Evolutionary conservation across 2,797 vertebrate species (phyloP).

Genomic region (Aldrovandia affinis): DNA sequence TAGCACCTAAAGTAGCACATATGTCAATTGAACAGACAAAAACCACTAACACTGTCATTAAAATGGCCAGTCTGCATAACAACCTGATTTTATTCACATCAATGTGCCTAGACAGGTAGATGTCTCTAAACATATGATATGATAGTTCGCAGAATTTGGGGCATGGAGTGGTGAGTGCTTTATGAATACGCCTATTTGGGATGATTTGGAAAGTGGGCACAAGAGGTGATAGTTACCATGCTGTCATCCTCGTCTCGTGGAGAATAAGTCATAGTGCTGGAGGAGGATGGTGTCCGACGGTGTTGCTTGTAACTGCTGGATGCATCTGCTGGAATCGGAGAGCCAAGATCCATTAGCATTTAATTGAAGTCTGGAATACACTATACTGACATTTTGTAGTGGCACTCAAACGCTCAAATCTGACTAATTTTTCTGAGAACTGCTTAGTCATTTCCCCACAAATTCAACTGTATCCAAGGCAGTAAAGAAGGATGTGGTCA

Average conservation of each 20-base stretch:
- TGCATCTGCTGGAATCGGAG: constrained; percentile 76
- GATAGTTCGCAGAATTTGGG: not conserved
- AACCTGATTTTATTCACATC: not conserved
- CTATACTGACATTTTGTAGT: not conserved
- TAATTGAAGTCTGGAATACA: not conserved
- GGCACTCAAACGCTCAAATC: not conserved
- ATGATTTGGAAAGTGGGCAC: not conserved
- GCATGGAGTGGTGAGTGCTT: not conserved
- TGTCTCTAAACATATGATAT: not conserved
- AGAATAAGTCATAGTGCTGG: constrained; percentile 92
- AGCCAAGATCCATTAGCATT: constrained; percentile 12
- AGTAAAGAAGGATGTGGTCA: not conserved
- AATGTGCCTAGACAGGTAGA: not conserved
- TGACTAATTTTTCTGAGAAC: not conserved
- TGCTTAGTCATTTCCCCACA: not conserved
- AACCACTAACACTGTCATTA: not conserved
- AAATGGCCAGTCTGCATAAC: not conserved
- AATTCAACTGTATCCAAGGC: too few species aligned
- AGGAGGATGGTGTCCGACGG: constrained; percentile 92
- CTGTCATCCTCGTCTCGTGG: constrained; percentile 91
- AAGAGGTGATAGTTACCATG: constrained; percentile 79
- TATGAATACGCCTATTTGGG: too few species aligned
- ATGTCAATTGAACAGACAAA: not conserved
- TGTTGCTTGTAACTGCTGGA: constrained; percentile 90
- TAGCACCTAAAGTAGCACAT: not conserved